These are phyloP conservation scores for Emmelina monodactyla DNA, from an alignment of 2,888 invertebrate species.

Conservation along the genomic window DNA sequence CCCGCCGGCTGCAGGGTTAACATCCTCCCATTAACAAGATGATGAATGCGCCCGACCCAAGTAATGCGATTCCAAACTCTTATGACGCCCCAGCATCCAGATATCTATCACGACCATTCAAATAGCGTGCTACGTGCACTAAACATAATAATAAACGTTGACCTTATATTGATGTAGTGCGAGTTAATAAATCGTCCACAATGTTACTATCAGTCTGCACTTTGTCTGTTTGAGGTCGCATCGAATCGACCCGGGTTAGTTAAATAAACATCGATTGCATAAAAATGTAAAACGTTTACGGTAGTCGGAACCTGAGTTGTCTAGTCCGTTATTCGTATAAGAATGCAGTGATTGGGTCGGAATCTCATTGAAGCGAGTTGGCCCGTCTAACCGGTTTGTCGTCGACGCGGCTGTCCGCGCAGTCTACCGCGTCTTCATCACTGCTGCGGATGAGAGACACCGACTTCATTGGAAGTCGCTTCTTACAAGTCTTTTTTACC, in stretches of 20 bases:
- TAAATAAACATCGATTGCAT: constrained; percentile 16
- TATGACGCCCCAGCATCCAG: background rate
- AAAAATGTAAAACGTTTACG: background rate
- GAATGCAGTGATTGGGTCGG: constrained; percentile 59
- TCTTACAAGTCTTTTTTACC: background rate
- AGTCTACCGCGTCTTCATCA: constrained; percentile 35
- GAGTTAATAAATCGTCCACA: constrained; percentile 1
- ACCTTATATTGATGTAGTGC: constrained; percentile 1
- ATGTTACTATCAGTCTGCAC: constrained; percentile 14
- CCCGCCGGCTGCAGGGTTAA: constrained; percentile 39
- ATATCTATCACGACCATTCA: background rate
- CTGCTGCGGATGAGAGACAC: constrained; percentile 46
- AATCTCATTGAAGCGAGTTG: constrained; percentile 60
- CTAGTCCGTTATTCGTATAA: constrained; percentile 56
- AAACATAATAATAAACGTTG: background rate
- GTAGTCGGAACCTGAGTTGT: constrained; percentile 30
- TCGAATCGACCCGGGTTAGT: constrained; percentile 25
- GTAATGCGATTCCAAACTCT: background rate
- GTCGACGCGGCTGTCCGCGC: constrained; percentile 33
- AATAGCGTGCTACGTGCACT: too few species aligned
- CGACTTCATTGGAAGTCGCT: constrained; percentile 26
- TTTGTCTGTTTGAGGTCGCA: constrained; percentile 23
- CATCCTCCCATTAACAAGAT: constrained; percentile 29
- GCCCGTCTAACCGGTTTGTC: constrained; percentile 52
- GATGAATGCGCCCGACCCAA: constrained; percentile 13